Base-by-base conservation (phyloP, 2,113 vertebrate species). In the Myxocyprinus asiaticus region DNA sequence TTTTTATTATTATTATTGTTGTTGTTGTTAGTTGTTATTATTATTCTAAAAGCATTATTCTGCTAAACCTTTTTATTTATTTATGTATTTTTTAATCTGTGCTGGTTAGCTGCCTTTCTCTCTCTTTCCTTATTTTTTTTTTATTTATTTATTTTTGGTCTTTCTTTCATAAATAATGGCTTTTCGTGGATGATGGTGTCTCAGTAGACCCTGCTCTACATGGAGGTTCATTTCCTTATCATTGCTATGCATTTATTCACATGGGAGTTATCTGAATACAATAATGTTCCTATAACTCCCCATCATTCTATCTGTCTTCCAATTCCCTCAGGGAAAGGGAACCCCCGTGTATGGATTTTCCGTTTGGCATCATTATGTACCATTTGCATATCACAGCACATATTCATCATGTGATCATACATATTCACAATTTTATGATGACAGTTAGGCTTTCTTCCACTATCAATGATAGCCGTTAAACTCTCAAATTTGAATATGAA, bases 161-260 rank as follows among this genome's bases (percentile, higher is more conserved):
- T 33, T 14, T 33, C 22, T 33, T 14, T 42, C 51, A 70, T 76
- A 75, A 79, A 79, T 83, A 77, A 79, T 22, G 8, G 14, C 77
- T 76, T 83, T 66, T 80, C 72, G 67, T 43, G 62, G 61, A 22
- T 42, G 66, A 70, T 76, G 44, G 66, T 72, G 66, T 59, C 67
- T 66, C 42, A 17, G 69, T 69, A 72, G 70, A 45, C n/a, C 42
- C 53, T 67, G 15, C 11, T 47, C 43, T 59, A 76, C 82, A 71
- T 64, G n/a, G 64, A 79, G 64, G 50, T 79, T 82, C 58, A 64
- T 82, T 76, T 83, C 44, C 43, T 67, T 83, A 79, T 79, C 51
- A 61, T 83, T 55, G 45, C 66, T 76, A 66, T 79, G 77, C 66
- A 76, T 79, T 70, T 79, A 83, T 76, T 83, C 61, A 71, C 51